phyloP scores from a whole-genome alignment of 2,888 invertebrate species.

The Malthinus seriepunctatus region DNA sequence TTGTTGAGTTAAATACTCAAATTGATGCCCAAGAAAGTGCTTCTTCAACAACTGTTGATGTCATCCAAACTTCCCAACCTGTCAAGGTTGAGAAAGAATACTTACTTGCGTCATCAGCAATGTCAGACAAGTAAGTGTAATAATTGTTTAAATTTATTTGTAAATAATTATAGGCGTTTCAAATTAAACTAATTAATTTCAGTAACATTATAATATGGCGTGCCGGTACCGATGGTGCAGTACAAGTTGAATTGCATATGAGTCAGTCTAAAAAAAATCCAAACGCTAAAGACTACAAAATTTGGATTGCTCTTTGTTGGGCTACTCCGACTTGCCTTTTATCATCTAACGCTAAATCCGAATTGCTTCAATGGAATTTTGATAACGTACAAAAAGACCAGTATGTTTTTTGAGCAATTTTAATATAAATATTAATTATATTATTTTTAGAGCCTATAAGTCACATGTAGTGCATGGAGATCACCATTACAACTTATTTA shows the following conservation, averaged over 20 bases:
- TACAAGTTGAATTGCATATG: constrained; percentile 49
- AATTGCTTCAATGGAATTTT: constrained; percentile 67
- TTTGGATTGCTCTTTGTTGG: constrained; percentile 65
- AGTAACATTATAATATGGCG: constrained; percentile 68
- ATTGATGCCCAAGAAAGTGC: constrained; percentile 21
- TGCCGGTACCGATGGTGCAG: constrained; percentile 63
- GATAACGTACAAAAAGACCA: constrained; percentile 34
- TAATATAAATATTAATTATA: constrained; percentile 6
- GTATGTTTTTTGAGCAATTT: constrained; percentile 30
- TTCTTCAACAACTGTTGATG: background rate
- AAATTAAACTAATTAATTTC: constrained; percentile 20
- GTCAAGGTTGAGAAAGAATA: constrained; percentile 49
- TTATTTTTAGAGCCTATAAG: constrained; percentile 12
- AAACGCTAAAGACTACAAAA: constrained; percentile 36
- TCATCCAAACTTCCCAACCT: background rate
- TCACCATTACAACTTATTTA: constrained; percentile 67
- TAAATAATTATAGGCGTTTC: too few relatives aligned
- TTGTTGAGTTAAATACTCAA: background rate
- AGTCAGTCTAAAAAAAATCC: constrained; percentile 5
- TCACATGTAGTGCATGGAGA: constrained; percentile 50
- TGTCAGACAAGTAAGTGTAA: constrained; percentile 61
- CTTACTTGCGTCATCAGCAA: constrained; percentile 70
- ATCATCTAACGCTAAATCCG: constrained; percentile 62
- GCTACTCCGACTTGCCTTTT: constrained; percentile 60
- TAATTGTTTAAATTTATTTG: too few relatives aligned